A percentile compares a stretch with the other conserved stretches of the same genome.
Evolutionary conservation across 2,888 invertebrate genomes (phyloP).

Genomic region (Thelaira solivaga): DNA sequence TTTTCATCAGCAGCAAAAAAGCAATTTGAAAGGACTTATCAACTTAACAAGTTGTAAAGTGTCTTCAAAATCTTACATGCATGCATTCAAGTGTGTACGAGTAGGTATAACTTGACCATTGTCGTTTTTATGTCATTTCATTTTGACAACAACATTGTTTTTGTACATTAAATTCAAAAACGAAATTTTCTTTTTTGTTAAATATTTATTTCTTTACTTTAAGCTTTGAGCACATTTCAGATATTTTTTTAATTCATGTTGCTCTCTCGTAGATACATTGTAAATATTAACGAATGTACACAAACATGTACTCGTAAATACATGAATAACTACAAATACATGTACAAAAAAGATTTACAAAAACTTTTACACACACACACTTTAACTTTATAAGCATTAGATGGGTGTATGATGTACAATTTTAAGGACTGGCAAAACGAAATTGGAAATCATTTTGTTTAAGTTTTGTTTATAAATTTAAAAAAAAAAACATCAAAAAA

Average conservation of each 20-base stretch:
- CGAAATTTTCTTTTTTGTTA: background rate
- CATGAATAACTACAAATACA: background rate
- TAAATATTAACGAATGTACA: background rate
- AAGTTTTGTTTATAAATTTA: too few relatives aligned
- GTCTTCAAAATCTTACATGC: too few relatives aligned
- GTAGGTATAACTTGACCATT: background rate
- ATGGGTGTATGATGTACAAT: too few relatives aligned
- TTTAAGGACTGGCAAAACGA: too few relatives aligned
- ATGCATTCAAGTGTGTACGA: background rate
- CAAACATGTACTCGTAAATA: background rate
- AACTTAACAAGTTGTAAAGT: conserved; percentile 14
- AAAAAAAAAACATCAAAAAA: too few relatives aligned
- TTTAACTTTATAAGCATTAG: too few relatives aligned
- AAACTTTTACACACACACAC: too few relatives aligned
- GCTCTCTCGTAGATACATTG: background rate
- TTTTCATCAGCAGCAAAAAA: background rate
- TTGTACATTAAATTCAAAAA: background rate
- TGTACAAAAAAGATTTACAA: too few relatives aligned
- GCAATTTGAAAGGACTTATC: background rate
- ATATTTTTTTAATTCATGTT: background rate
- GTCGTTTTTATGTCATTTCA: background rate
- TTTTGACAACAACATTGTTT: background rate
- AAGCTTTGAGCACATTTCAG: background rate
- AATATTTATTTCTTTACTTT: background rate
- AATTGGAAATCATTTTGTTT: too few relatives aligned